Evolutionary conservation across 2,797 vertebrate species (phyloP), one percentile per base, ranked within the genome.

Genomic region (Enteromius anoplus): DNA sequence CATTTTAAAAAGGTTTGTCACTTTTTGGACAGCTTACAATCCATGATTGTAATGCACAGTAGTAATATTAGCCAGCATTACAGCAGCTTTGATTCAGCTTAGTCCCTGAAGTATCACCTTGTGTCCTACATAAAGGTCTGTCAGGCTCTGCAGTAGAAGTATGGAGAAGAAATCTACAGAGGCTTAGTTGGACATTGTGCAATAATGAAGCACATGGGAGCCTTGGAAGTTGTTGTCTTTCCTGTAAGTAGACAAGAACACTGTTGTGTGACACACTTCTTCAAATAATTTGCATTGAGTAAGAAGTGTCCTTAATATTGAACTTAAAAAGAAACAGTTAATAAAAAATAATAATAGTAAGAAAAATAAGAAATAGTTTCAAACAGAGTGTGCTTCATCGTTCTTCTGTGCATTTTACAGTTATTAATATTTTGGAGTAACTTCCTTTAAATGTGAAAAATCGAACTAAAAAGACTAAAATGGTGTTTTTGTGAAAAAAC

Each of bases 21-120:
- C 8, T 62, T 42, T 60, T 76, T 60, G 42, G 55, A 29, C 37
- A 47, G 5, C 47, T 5, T 49, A 49, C 34, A 78, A 49, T 32
- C 17, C 40, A 21, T 23, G 40, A 66, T 2, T 42, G 62, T 78
- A 12, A 49, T 26, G 47, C 29, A 26, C 40, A 5, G 5, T 34
- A 26, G 70, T 81, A 70, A 72, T 71, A 83, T 85, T 45, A 82
- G 69, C 62, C 21, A 11, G 53, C 80, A 85, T 85, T 83, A 83
- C 66, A 23, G 55, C 60, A n/a, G 1, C 3, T 84, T 78, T 84
- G 80, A 82, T 79, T 47, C 2, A 10, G 19, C 83, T 83, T 80
- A 58, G 83, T 45, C 34, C 12, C 42, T 49, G 26, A 71, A 75
- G 29, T 66, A 45, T 75, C 15, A 4, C 71, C 17, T 84, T 12